Evolutionary conservation across 2,797 vertebrate species (phyloP).

Genomic region (Chelon labrosus): DNA sequence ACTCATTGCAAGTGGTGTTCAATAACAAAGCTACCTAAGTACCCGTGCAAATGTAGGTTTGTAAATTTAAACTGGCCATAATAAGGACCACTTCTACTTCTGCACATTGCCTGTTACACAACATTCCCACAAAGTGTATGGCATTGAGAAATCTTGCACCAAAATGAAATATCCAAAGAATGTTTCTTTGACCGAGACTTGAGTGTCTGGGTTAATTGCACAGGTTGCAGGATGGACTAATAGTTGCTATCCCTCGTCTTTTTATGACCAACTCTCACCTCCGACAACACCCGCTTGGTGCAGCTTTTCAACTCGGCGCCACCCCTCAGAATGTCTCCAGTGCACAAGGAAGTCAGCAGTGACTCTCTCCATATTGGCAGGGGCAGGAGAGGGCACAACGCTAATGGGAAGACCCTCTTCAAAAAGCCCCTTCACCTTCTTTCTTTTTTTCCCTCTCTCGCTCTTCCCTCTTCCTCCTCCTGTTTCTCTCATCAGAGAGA

Average conservation of each 20-base stretch:
- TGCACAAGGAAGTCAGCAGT: slow-evolving; percentile 58
- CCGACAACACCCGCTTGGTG: slow-evolving; percentile 43
- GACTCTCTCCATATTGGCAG: slow-evolving; percentile 71
- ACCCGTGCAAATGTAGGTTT: slow-evolving; percentile 13
- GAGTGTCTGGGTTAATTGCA: slow-evolving; percentile 29
- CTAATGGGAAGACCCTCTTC: slow-evolving; percentile 78
- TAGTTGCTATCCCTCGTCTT: slow-evolving; percentile 12
- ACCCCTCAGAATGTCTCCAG: slow-evolving; percentile 43
- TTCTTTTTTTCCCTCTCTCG: slow-evolving; percentile 30
- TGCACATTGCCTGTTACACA: background rate
- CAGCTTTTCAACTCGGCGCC: slow-evolving; percentile 38
- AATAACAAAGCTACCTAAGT: background rate
- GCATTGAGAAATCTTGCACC: background rate
- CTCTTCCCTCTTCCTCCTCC: slow-evolving; percentile 57
- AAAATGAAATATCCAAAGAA: background rate
- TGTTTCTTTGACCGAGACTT: slow-evolving; percentile 9
- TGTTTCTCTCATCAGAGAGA: slow-evolving; percentile 74
- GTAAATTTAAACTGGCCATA: slow-evolving; percentile 4
- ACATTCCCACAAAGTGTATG: background rate
- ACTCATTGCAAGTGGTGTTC: background rate
- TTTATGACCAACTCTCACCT: slow-evolving; percentile 18
- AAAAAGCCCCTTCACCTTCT: slow-evolving; percentile 71
- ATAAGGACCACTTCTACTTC: background rate
- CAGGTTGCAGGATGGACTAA: slow-evolving; percentile 23
- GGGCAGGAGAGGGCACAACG: slow-evolving; percentile 71